Percentiles rank a stretch among this genome's conserved stretches.
These are phyloP conservation scores for Mantis religiosa DNA, from an alignment of 2,888 invertebrate genomes.

Conservation along the genomic window DNA sequence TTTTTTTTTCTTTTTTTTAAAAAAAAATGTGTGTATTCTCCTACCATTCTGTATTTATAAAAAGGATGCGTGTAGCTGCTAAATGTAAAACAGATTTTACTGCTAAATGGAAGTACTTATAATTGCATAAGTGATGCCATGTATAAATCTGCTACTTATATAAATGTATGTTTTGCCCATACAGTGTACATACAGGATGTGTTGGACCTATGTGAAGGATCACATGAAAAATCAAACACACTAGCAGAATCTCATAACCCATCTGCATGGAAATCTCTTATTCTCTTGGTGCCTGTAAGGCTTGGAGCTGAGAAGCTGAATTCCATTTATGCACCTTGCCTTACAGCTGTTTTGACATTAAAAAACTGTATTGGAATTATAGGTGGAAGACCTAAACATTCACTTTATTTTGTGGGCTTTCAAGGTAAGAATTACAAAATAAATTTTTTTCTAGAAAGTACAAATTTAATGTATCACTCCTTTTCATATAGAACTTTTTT, in stretches of 20 bases:
- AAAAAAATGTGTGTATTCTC: too few relatives aligned
- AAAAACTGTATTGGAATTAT: conserved; percentile 86
- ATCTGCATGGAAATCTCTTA: conserved; percentile 64
- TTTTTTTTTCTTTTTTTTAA: too few relatives aligned
- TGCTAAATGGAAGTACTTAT: too few relatives aligned
- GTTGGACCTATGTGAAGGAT: conserved; percentile 57
- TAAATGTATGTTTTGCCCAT: conserved; percentile 15
- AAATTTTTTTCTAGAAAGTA: neutral
- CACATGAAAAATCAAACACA: conserved; percentile 19
- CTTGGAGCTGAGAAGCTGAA: conserved; percentile 85
- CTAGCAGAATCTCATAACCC: conserved; percentile 32
- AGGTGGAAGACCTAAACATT: conserved; percentile 89
- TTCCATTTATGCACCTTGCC: conserved; percentile 75
- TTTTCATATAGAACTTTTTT: neutral
- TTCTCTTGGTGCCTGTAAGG: conserved; percentile 79
- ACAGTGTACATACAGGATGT: conserved; percentile 74
- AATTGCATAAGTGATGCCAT: too few relatives aligned
- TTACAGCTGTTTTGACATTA: conserved; percentile 73
- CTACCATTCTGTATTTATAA: too few relatives aligned
- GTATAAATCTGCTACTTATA: too few relatives aligned
- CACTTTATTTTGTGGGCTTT: conserved; percentile 88
- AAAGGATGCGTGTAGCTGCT: too few relatives aligned
- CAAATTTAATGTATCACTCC: neutral
- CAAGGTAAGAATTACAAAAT: conserved; percentile 53
- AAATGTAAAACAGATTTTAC: too few relatives aligned